A percentile compares a stretch with the other conserved stretches of the same genome.
These are phyloP conservation scores for Callaeas wilsoni DNA, from an alignment of 2,113 vertebrate species.

Conservation along the genomic window DNA sequence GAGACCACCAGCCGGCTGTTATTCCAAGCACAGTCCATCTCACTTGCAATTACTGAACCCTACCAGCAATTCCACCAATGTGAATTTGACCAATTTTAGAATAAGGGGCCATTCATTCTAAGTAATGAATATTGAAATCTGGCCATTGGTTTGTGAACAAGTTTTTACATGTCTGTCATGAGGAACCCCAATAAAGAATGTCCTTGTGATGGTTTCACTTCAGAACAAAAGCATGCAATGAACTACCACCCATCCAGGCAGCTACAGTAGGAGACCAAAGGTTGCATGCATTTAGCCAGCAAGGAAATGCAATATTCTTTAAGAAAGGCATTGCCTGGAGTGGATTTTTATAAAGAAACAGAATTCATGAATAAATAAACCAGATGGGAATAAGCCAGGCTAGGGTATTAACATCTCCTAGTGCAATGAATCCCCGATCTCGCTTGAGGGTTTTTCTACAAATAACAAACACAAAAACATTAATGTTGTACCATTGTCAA, in stretches of 20 bases:
- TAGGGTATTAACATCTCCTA: not conserved
- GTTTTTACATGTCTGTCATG: not conserved
- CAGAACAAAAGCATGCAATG: not conserved
- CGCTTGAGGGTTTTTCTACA: not conserved
- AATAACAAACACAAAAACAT: not conserved
- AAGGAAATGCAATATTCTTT: not conserved
- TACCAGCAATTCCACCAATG: not conserved
- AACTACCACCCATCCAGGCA: not conserved
- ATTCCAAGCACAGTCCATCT: not conserved
- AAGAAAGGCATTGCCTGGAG: not conserved
- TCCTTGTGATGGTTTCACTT: not conserved
- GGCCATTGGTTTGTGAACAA: not conserved
- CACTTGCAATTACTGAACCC: not conserved
- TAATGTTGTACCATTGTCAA: not conserved
- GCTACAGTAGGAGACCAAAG: not conserved
- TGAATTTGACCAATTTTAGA: not conserved
- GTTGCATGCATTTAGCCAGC: not conserved
- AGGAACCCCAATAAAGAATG: not conserved
- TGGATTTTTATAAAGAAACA: constrained; percentile 6
- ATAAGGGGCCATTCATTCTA: not conserved
- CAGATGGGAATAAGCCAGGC: not conserved
- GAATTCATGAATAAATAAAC: constrained; percentile 44
- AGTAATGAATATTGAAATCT: not conserved
- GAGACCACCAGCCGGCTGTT: not conserved
- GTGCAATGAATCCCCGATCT: not conserved